Evolutionary conservation across 2,797 vertebrate genomes (phyloP).

Genomic region (Chelon auratus): DNA sequence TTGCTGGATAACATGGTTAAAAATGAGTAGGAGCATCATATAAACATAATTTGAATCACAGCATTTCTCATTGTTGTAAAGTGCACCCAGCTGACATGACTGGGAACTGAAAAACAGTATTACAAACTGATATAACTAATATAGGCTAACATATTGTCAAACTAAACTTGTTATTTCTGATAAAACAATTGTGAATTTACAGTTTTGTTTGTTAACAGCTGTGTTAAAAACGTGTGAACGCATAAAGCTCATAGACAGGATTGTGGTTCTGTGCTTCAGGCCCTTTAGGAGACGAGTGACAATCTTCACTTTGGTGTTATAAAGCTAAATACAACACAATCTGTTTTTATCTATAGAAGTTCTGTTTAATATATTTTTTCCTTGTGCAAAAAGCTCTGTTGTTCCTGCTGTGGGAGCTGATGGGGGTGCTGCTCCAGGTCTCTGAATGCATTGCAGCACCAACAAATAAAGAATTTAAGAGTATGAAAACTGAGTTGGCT

Average conservation of each 20-base stretch:
- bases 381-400: slow-evolving; percentile 75
- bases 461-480: slow-evolving; percentile 60
- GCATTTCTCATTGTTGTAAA: no score
- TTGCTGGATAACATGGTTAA: neutral
- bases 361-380: slow-evolving; percentile 47
- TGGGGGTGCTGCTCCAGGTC: slow-evolving; percentile 45
- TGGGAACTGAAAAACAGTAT: neutral
- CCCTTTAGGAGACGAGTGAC: slow-evolving; percentile 17
- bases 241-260: slow-evolving; percentile 8
- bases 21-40: neutral
- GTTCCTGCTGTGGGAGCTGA: slow-evolving; percentile 59
- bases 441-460: slow-evolving; percentile 56
- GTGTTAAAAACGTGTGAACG: no score
- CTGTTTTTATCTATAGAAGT: slow-evolving; percentile 33
- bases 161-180: neutral
- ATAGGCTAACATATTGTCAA: neutral
- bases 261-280: slow-evolving; percentile 23
- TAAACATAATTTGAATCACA: no score
- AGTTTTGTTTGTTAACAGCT: no score
- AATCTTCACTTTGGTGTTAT: slow-evolving; percentile 27
- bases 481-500: slow-evolving; percentile 14
- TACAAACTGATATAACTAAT: neutral
- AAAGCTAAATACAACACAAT: slow-evolving; percentile 4
- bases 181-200: no score
- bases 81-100: no score